phyloP scores from a whole-genome alignment of 2,797 vertebrate genomes.

The Takifugu ocellatus region DNA sequence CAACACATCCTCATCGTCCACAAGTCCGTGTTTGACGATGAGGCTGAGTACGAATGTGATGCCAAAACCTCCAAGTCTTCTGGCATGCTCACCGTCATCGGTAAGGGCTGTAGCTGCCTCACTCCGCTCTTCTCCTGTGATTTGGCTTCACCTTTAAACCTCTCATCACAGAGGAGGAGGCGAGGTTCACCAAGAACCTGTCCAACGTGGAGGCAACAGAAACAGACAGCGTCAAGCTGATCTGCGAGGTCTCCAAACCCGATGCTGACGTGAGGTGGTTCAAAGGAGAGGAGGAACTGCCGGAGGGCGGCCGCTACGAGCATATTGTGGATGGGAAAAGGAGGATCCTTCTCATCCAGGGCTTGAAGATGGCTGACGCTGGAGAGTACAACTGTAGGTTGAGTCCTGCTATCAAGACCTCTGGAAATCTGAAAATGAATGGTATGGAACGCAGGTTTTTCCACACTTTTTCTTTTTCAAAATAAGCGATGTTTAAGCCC shows the following conservation, averaged over 20 bases:
- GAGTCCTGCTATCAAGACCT: conserved; percentile 79
- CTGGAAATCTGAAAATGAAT: conserved; percentile 86
- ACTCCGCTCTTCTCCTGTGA: background rate
- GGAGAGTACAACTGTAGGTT: conserved; percentile 90
- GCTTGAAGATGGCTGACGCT: conserved; percentile 82
- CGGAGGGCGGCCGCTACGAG: conserved; percentile 91
- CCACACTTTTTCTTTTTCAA: background rate
- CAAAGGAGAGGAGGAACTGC: conserved; percentile 88
- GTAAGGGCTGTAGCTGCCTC: conserved; percentile 65
- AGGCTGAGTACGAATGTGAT: conserved; percentile 96
- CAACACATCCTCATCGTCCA: conserved; percentile 86
- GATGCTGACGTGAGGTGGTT: conserved; percentile 90
- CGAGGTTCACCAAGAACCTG: conserved; percentile 93
- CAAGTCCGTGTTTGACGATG: conserved; percentile 91
- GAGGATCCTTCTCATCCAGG: conserved; percentile 88
- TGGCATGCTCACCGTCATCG: conserved; percentile 91
- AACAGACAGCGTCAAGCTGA: conserved; percentile 89
- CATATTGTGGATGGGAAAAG: conserved; percentile 87
- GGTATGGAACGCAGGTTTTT: conserved; percentile 63
- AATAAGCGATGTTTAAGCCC: background rate
- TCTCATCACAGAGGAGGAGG: conserved; percentile 85
- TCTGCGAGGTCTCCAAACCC: conserved; percentile 95
- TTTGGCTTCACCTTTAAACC: background rate
- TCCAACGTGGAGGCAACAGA: conserved; percentile 89
- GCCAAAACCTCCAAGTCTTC: conserved; percentile 89